Evolutionary conservation across 1,140 invertebrate species (phyloP), one percentile per base, ranked within the genome.

Genomic region (Drosophila malerkotliana): DNA sequence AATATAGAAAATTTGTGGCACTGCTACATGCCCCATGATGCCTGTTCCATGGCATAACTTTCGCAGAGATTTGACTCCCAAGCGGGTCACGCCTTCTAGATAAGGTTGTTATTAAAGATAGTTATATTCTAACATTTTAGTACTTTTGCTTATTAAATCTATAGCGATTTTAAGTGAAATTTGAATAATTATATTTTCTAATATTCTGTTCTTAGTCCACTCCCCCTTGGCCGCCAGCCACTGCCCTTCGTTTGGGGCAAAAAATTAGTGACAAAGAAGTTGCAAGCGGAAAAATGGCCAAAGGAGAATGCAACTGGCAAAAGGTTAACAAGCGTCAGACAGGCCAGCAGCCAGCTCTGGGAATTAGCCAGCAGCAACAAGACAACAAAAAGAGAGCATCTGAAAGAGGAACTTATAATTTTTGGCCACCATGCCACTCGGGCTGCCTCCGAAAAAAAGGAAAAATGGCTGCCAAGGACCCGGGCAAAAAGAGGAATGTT

Each of bases 301-400:
- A 67, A 78, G 62, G 52, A 55, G 68, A 72, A 80, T 66, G 62
- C 66, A 76, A 82, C 75, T 88, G 68, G 67, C 75, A 77, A 85
- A 88, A 79, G 83, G 83, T 88, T 88, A 88, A 88, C 83, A 88
- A 88, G 79, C 83, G 78, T 63, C 64, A 68, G 80, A 83, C 77
- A 75, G 72, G 28, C 21, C 49, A 57, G 53, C 61, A 53, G 37
- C 48, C 48, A 57, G 58, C 53, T 32, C 39, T 44, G 75, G 63
- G 72, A 83, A 83, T 73, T 76, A 79, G 41, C 60, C 57, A 60
- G 39, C 59, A 77, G 18, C 49, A 77, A 18, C 45, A 52, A 24
- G 47, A 67, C 37, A 61, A 63, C 55, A 64, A 32, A 18, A 18
- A 34, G 39, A 62, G 44, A 18, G 44, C 44, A 47, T 21, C 44